Base-by-base conservation (phyloP, 2,888 invertebrate genomes). In the Hydrotaea diabolus region DNA sequence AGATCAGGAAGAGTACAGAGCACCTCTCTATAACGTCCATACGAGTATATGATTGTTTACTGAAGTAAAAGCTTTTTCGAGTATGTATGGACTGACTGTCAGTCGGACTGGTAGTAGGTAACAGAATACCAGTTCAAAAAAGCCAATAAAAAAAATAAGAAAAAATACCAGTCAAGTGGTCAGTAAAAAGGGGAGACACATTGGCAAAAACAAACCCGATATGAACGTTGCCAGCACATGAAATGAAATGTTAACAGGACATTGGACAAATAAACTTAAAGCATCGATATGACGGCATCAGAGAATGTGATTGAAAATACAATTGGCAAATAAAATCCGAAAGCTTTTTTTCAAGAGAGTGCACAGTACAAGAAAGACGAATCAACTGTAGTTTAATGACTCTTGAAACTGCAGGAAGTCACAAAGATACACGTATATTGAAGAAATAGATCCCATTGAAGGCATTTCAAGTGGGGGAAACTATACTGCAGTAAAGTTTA, bases 201-300 rank as follows among this genome's bases (percentile, higher is more conserved):
- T 36, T 4, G n/a, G 43, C 13, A 11, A 66, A 19, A 36, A 5
- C 5, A 5, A 62, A 62, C 39, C 17, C 11, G 4, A 66, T 19
- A 39, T 11, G 19, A 15, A 17, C 17, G n/a, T 9, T 1, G 17
- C 21, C 0, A 55, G 55, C 55, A 55, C 23, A 66, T 19, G 43
- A 43, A 66, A 66, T 39, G 66, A 66, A 66, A 66, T 19, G 66
- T 66, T 66, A 66, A 66, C 66, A 66, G 66, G 66, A 66, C 66
- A 66, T 66, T 66, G 66, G 43, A 66, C 66, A 66, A 66, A 66
- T 43, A 66, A 66, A 66, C 39, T 66, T 66, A 66, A 66, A 66
- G 66, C 66, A 66, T 62, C 62, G 19, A 66, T 19, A 66, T 66
- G 36, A 66, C 19, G 43, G 36, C 66, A 43, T 66, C 66, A 66